phyloP scores from a whole-genome alignment of 2,888 invertebrate species.

The Morpho achilles region DNA sequence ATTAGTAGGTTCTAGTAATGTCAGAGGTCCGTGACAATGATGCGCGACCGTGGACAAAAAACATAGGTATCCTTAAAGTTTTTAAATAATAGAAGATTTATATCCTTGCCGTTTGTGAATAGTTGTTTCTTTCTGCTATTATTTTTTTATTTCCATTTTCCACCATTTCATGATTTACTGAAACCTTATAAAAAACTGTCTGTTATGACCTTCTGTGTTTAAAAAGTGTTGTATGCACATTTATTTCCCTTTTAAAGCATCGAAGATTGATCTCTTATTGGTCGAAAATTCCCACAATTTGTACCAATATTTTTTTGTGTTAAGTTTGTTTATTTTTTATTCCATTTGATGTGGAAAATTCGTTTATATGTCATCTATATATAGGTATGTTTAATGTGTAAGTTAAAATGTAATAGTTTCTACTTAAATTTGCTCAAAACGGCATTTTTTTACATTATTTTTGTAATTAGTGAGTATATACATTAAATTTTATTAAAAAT shows the following conservation, averaged over 20 bases:
- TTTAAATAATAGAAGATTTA: too few relatives aligned
- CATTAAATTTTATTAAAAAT: not conserved
- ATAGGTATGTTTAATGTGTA: conserved; percentile 3
- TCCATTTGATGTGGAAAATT: conserved; percentile 13
- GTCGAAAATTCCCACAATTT: conserved; percentile 14
- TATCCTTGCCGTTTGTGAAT: too few relatives aligned
- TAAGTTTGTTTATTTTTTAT: conserved; percentile 20
- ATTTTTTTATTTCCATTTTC: too few relatives aligned
- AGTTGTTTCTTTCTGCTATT: too few relatives aligned
- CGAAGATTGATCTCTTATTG: conserved; percentile 23
- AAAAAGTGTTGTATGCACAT: too few relatives aligned
- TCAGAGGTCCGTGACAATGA: too few relatives aligned
- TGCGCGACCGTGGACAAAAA: too few relatives aligned
- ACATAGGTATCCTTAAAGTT: too few relatives aligned
- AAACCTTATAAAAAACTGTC: too few relatives aligned
- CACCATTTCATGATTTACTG: too few relatives aligned
- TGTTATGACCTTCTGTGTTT: too few relatives aligned
- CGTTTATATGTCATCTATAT: not conserved
- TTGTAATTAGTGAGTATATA: conserved; percentile 7
- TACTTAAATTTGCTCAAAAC: conserved; percentile 35
- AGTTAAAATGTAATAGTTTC: conserved; percentile 18
- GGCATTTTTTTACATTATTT: conserved; percentile 30
- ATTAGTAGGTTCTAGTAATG: too few relatives aligned
- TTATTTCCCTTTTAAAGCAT: not conserved
- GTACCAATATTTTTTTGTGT: conserved; percentile 17